A percentile compares a stretch with the other conserved stretches of the same genome.
Evolutionary conservation across 1,140 invertebrate genomes (phyloP).

Genomic region (Ectropis grisescens): DNA sequence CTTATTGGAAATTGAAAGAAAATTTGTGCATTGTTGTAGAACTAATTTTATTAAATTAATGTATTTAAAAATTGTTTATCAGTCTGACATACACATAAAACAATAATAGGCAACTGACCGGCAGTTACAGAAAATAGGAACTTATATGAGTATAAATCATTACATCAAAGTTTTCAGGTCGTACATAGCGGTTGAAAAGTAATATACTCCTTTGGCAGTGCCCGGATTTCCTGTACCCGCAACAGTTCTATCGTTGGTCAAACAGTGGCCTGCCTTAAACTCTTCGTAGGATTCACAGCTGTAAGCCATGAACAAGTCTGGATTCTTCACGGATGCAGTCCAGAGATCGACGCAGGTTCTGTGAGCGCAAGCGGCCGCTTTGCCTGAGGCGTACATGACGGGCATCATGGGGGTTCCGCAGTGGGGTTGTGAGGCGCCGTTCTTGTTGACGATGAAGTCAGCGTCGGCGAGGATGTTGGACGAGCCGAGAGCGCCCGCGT

Average conservation of each 20-base stretch:
- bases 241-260: conserved; percentile 28
- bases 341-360: conserved; percentile 75
- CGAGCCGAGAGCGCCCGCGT: conserved; percentile 80
- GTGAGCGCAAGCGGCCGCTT: conserved; percentile 73
- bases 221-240: conserved; percentile 62
- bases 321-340: conserved; percentile 72
- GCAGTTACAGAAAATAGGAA: too few relatives aligned
- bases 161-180: conserved; percentile 3
- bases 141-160: too few relatives aligned
- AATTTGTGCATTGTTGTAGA: too few relatives aligned
- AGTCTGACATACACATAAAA: too few relatives aligned
- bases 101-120: too few relatives aligned
- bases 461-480: conserved; percentile 72
- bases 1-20: too few relatives aligned
- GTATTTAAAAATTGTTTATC: too few relatives aligned
- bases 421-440: conserved; percentile 71
- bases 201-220: conserved; percentile 47
- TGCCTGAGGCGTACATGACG: conserved; percentile 47
- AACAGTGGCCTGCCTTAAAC: conserved; percentile 41
- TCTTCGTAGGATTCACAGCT: conserved; percentile 46
- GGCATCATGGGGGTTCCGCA: conserved; percentile 63
- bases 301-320: conserved; percentile 40
- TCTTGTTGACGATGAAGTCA: conserved; percentile 88
- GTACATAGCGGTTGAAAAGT: conserved; percentile 37
- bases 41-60: too few relatives aligned